phyloP scores from a whole-genome alignment of 2,797 vertebrate species.

The Scolopax rusticola region DNA sequence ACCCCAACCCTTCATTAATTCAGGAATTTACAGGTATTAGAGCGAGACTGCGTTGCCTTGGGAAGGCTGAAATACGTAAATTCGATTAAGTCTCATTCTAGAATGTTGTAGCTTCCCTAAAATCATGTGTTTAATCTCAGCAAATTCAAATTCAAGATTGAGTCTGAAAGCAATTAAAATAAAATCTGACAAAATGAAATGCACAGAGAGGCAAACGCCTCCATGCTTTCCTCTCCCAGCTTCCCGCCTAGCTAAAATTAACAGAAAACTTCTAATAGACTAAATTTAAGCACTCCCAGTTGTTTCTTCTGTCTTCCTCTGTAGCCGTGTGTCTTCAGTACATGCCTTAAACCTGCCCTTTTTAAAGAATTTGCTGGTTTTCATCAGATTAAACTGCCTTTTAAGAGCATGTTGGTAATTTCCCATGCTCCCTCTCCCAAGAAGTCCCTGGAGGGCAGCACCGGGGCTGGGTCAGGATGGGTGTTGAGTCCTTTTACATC shows the following conservation, averaged over 20 bases:
- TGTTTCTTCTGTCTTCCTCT: background rate
- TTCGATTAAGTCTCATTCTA: background rate
- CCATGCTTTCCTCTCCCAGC: background rate
- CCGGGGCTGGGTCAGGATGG: background rate
- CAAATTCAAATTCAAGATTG: conserved; percentile 1
- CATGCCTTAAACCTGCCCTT: background rate
- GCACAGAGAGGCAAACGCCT: background rate
- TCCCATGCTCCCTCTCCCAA: background rate
- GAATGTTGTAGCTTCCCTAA: background rate
- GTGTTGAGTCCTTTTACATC: background rate
- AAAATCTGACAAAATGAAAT: background rate
- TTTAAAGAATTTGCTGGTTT: background rate
- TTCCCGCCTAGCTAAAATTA: background rate
- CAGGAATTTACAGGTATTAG: background rate
- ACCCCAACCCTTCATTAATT: background rate
- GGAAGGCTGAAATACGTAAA: background rate
- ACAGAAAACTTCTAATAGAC: background rate
- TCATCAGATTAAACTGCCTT: background rate
- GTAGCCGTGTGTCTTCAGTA: background rate
- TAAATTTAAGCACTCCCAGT: background rate
- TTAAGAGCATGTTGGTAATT: background rate
- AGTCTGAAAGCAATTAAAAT: conserved; percentile 12
- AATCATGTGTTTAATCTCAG: background rate
- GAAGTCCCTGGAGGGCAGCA: background rate
- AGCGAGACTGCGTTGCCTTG: background rate